Conservation (phyloP, 2,797 vertebrate species). For the Alfaro cultratus region DNA sequence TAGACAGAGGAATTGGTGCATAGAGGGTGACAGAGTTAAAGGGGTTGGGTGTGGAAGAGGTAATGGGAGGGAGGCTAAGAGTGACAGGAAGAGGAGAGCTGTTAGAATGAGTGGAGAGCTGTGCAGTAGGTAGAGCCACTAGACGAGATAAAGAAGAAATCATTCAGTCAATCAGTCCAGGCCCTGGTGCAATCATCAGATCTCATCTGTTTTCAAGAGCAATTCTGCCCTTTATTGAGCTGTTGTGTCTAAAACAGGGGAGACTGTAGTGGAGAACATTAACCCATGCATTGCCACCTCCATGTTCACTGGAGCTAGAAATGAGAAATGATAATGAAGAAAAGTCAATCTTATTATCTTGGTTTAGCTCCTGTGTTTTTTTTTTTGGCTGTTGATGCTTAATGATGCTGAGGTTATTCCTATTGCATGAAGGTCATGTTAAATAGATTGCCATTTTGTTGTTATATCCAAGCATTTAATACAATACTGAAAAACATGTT, state of each 20-base stretch:
- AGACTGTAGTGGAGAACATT: slow-evolving; percentile 57
- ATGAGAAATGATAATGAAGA: slow-evolving; percentile 9
- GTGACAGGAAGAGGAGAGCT: slow-evolving; percentile 54
- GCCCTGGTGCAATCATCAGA: slow-evolving; percentile 78
- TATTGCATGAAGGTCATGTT: not conserved
- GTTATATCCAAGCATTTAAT: not conserved
- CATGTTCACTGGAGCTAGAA: slow-evolving; percentile 4
- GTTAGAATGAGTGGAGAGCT: slow-evolving; percentile 34
- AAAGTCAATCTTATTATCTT: not conserved
- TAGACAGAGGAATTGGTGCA: slow-evolving; percentile 58
- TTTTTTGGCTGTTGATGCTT: not conserved
- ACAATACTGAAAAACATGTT: not conserved
- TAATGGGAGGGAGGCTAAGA: slow-evolving; percentile 48
- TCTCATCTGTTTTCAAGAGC: slow-evolving; percentile 85
- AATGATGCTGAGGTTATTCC: not conserved
- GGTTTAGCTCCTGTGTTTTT: not conserved
- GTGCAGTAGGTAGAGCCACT: slow-evolving; percentile 66
- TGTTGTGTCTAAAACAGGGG: slow-evolving; percentile 77
- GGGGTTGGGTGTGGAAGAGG: slow-evolving; percentile 35
- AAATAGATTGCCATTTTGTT: not conserved
- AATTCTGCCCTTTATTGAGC: slow-evolving; percentile 82
- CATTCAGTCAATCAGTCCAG: slow-evolving; percentile 82
- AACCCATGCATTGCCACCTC: slow-evolving; percentile 53
- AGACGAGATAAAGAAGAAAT: slow-evolving; percentile 82
- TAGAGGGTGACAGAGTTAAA: slow-evolving; percentile 55